Percentiles rank a stretch among this genome's conserved stretches.
Evolutionary conservation across 2,797 vertebrate genomes (phyloP).

Genomic region (Dicrostonyx torquatus): DNA sequence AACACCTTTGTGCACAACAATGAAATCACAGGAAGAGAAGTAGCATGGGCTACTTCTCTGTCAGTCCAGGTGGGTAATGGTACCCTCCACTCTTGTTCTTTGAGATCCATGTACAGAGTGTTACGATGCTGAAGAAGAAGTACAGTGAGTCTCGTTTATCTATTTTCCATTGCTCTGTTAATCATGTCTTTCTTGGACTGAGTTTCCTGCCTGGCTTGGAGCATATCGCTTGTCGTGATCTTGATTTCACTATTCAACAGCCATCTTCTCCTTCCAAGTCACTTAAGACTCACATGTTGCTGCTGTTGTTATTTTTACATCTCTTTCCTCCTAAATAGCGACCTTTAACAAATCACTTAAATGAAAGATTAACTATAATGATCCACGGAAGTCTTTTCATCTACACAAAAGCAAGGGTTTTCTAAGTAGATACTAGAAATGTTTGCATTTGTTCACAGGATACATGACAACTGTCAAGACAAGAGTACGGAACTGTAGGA

Average conservation of each 20-base stretch:
- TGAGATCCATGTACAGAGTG: conserved; percentile 90
- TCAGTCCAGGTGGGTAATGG: conserved; percentile 96
- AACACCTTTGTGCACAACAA: conserved; percentile 98
- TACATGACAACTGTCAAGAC: not conserved
- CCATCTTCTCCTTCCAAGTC: not conserved
- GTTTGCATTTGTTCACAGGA: not conserved
- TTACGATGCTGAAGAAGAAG: not conserved
- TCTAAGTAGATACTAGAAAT: not conserved
- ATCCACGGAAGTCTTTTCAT: not conserved
- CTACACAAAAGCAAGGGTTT: conserved; percentile 8
- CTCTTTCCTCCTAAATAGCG: not conserved
- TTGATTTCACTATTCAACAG: conserved; percentile 86
- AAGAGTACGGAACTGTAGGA: not conserved
- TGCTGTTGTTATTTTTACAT: not conserved
- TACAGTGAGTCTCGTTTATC: not conserved
- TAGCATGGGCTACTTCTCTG: conserved; percentile 98
- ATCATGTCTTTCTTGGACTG: not conserved
- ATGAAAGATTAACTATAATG: not conserved
- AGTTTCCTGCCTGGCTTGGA: not conserved
- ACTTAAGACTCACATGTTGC: not conserved
- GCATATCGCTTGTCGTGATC: not conserved
- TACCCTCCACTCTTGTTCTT: conserved; percentile 97
- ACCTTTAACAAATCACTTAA: not conserved
- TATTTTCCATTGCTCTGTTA: not conserved
- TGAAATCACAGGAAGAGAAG: conserved; percentile 96